A percentile compares a stretch with the other conserved stretches of the same genome.
phyloP scores from a whole-genome alignment of 2,888 invertebrate genomes.

The Sphaerophoria taeniata region DNA sequence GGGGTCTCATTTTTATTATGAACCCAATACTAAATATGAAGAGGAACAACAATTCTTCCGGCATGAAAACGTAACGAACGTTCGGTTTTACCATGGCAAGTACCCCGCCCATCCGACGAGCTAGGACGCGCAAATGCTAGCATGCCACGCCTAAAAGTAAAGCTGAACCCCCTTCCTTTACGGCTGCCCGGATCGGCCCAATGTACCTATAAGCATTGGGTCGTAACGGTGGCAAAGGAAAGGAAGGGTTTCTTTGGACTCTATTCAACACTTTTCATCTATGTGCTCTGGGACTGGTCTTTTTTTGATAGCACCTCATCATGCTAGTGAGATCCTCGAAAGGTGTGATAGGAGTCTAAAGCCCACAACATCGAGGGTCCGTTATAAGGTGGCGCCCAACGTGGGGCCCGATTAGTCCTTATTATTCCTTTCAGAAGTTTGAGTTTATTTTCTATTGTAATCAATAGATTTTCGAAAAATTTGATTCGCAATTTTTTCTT shows the following conservation, averaged over 20 bases:
- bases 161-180: slow-evolving; percentile 1
- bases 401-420: too few relatives aligned
- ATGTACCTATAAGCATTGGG: neutral
- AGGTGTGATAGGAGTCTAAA: neutral
- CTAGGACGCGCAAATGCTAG: neutral
- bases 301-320: too few relatives aligned
- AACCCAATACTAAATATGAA: neutral
- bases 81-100: neutral
- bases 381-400: neutral
- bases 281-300: neutral
- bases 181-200: neutral
- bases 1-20: neutral
- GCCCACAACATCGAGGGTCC: neutral
- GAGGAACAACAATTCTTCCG: neutral
- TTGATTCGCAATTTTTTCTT: too few relatives aligned
- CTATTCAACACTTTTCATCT: too few relatives aligned
- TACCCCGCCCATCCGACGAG: slow-evolving; percentile 1
- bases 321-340: neutral
- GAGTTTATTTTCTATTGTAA: too few relatives aligned
- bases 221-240: neutral
- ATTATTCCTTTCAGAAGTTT: too few relatives aligned
- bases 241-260: neutral
- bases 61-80: neutral
- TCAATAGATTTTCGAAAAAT: too few relatives aligned
- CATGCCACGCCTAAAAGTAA: neutral